Evolutionary conservation across 1,140 invertebrate species (phyloP), one percentile per base, ranked within the genome.

Genomic region (Apis laboriosa): DNA sequence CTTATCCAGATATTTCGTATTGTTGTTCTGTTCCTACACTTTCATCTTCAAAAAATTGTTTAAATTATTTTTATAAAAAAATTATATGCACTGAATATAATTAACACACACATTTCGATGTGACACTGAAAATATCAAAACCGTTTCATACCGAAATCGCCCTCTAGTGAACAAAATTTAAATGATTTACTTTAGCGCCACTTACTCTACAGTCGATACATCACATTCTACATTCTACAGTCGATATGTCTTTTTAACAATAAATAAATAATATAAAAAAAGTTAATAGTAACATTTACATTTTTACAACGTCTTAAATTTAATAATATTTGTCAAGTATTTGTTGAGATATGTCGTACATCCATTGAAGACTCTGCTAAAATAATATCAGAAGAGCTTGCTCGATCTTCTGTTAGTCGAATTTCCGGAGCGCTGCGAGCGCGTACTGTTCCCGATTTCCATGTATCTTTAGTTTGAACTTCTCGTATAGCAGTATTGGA

Each of bases 341-440:
- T 84, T 17, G 78, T 80, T 0, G 21, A 61, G 13, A 70, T 49
- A 8, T 80, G 51, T 9, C 82, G 70, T 2, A 56, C 11, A 0
- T 75, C 56, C 12, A 21, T 64, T 1, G 28, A 77, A 17, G 21
- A 49, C 5, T 70, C 76, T 15, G 34, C 28, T 17, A 0, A 70
- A 77, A 51, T 7, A 64, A 58, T 34, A 7, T 56, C 24, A 0
- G 77, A 68, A 1, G 21, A 64, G 34, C 19, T 68, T 0, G 21
- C 15, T 55, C 56, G 43, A 7, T 0, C 34, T 61, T 68, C 19
- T 8, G 66, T 13, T 13, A 66, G 51, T 13, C 63, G 67, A 53
- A 84, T 87, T 58, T 72, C 86, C 24, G 80, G 72, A 12, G 76
- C 84, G 55, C 84, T 87, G 34, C n/a, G 58, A 3, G 73, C 58